Base-by-base conservation (phyloP, 2,888 invertebrate species). In the Spicauda simplicius region DNA sequence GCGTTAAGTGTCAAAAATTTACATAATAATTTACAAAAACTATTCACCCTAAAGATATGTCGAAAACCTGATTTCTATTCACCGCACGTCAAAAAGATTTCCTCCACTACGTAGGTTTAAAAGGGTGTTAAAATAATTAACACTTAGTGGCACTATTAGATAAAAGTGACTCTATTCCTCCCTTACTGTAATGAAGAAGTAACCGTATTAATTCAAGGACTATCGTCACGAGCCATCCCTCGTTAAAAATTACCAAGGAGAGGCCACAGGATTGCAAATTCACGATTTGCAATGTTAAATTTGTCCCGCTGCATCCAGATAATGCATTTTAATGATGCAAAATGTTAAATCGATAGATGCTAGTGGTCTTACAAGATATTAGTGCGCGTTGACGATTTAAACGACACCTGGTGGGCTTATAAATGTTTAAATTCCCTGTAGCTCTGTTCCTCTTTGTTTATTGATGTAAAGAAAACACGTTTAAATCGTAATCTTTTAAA, bases 281-380 rank as follows among this genome's bases (percentile, higher is more conserved):
- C 87, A 82, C 81, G 79, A 92, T 92, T 91, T 92, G 91, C 92
- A 92, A 92, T 92, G 88, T 91, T 90, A 92, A 92, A 87, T 78
- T 71, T 73, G 75, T 77, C 76, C 81, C 83, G 84, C 81, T 86
- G 89, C 87, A 86, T 82, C 79, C 84, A 83, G 87, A 91, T 92
- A 91, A 91, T 91, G 91, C 86, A 91, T 95, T 95, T 94, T 94
- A 94, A 92, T 94, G 94, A 85, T 88, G 90, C 77, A 76, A 87
- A 90, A 87, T 88, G 85, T 82, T 78, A 84, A 83, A 78, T 87
- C 90, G 83, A 90, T 86, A 81, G 81, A 80, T 80, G 77, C 78
- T 75, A 73, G 74, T 70, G 76, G 73, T 75, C 78, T 85, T 82
- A 76, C 79, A 76, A 75, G 77, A 77, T 80, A 84, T 87, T 86